Percentiles rank a stretch among this genome's conserved stretches.
Conservation (phyloP, 2,888 invertebrate genomes). For the Dryococelus australis region DNA sequence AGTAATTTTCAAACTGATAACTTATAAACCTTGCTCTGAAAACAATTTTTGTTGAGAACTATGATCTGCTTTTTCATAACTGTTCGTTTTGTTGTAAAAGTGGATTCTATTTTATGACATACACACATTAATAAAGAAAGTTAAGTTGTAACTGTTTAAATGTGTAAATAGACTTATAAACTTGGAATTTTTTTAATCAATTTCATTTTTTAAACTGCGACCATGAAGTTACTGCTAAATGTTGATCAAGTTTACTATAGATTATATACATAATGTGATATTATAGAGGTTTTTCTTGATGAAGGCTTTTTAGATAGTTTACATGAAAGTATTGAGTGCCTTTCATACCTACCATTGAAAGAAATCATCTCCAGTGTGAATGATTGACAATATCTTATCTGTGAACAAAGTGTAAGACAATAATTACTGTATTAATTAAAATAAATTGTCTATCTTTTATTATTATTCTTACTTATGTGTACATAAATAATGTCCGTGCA, state of each 20-base stretch:
- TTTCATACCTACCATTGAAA: constrained; percentile 34
- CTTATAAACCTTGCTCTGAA: too few species aligned
- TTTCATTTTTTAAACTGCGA: background rate
- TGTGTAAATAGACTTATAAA: background rate
- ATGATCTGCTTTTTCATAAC: too few species aligned
- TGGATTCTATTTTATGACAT: too few species aligned
- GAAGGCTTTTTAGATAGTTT: constrained; percentile 31
- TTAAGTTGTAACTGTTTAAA: background rate
- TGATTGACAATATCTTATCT: constrained; percentile 6
- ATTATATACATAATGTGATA: background rate
- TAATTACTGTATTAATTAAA: constrained; percentile 25
- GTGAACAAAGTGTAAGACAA: constrained; percentile 20
- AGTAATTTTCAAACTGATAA: too few species aligned
- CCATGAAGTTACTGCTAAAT: background rate
- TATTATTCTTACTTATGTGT: background rate
- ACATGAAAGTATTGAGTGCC: constrained; percentile 42
- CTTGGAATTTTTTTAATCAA: background rate
- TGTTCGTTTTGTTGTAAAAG: too few species aligned
- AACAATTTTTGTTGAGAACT: too few species aligned
- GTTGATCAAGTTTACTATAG: background rate
- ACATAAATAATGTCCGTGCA: background rate
- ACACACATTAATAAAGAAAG: background rate
- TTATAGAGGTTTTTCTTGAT: constrained; percentile 25
- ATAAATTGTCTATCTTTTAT: constrained; percentile 16
- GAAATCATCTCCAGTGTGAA: background rate